Conservation (phyloP, 2,888 invertebrate genomes). For the Leptura quadrifasciata region DNA sequence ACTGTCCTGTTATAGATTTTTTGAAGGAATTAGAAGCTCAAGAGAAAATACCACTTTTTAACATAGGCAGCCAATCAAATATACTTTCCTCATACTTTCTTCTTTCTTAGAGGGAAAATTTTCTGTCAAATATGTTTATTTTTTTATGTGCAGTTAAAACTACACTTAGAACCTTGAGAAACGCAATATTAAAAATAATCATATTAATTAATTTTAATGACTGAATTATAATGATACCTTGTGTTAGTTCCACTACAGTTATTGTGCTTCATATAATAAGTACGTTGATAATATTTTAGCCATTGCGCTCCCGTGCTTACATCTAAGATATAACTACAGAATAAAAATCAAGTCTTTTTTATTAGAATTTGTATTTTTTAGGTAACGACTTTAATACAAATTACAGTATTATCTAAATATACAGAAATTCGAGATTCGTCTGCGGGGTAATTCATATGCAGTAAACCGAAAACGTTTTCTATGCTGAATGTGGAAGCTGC, state of each 20-base stretch:
- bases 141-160: not conserved
- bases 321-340: no score
- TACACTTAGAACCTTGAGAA: not conserved
- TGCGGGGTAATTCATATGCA: no score
- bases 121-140: not conserved
- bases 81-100: not conserved
- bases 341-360: no score
- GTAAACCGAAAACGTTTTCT: no score
- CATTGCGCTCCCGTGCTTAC: not conserved
- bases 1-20: no score
- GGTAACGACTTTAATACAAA: no score
- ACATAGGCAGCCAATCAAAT: not conserved
- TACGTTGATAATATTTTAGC: not conserved
- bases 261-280: not conserved
- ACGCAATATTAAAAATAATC: not conserved
- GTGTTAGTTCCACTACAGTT: not conserved
- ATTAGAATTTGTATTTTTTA: no score
- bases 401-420: no score
- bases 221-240: not conserved
- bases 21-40: no score
- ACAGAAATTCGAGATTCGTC: no score
- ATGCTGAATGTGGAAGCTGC: no score
- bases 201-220: not conserved
- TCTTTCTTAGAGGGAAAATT: not conserved
- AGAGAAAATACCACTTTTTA: no score